Evolutionary conservation across 1,140 invertebrate genomes (phyloP), one percentile per base, ranked within the genome.

Genomic region (Lamellibrachia luymesi): DNA sequence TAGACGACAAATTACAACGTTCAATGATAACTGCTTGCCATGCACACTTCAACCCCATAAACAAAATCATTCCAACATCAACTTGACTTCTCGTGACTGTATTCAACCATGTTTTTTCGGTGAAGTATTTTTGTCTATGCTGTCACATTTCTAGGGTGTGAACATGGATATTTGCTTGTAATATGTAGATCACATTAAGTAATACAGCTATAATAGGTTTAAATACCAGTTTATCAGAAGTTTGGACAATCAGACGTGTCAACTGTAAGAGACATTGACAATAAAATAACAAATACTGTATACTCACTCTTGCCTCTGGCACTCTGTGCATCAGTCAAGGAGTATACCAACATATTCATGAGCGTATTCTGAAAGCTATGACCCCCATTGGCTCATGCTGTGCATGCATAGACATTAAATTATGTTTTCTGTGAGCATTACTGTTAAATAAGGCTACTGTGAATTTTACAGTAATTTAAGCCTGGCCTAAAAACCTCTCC

Each of bases 241-340:
- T 56, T 56, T 56, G 13, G 52, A 13, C 6, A 56, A 56, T 56
- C 52, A 56, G 52, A 22, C 64, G 4, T 80, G 64, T 80, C 25
- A 8, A 80, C 2, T 80, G 64, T 17, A 80, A 22, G 64, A 80
- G 7, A 80, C 13, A 22, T 1, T 80, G 13, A 80, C 17, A 22
- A 80, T 80, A 13, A 56, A 38, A 38, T 38, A 38, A 38, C 27
- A 90, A 27, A 89, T 51, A 91, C 92, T 92, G 92, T 94, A 94
- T 94, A 94, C 93, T 94, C 89, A 93, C 93, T 89, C 94, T 94
- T n/a, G 93, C 93, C 92, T 93, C 93, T 90, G 92, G 91, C 52
- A 92, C 92, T 93, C 93, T 94, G 94, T 94, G 93, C 0, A 89
- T 91, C 25, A 51, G 93, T 94, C 90, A 94, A 94, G 91, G 93